A percentile compares a stretch with the other conserved stretches of the same genome.
Conservation (phyloP, 2,888 invertebrate genomes). For the Sarcophaga carnaria region DNA sequence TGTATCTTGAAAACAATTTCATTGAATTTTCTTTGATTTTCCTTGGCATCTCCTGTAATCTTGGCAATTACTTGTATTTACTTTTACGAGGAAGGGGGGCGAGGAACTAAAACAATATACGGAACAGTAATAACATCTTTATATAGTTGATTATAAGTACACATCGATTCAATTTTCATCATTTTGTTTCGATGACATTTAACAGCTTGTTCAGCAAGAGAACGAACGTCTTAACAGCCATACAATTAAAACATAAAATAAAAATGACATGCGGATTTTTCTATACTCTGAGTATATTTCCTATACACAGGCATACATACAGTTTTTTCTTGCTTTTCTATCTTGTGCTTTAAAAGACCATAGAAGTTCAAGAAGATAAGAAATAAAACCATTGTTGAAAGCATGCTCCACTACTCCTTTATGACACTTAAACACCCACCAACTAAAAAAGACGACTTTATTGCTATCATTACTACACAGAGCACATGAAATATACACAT, state of each 20-base stretch:
- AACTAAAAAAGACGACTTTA: conserved; percentile 42
- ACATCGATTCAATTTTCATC: conserved; percentile 60
- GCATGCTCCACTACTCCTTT: conserved; percentile 60
- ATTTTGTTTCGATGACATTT: conserved; percentile 54
- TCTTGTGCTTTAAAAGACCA: conserved; percentile 14
- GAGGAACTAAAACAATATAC: neutral
- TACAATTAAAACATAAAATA: conserved; percentile 59
- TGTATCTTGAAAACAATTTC: no score
- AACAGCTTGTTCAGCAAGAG: conserved; percentile 41
- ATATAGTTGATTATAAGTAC: conserved; percentile 46
- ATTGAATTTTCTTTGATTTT: no score
- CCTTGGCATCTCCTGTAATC: conserved; percentile 1
- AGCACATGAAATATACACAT: no score
- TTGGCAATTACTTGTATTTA: conserved; percentile 22
- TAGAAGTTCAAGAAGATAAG: conserved; percentile 53
- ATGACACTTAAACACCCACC: conserved; percentile 58
- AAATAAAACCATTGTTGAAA: conserved; percentile 60
- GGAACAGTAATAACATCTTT: conserved; percentile 8
- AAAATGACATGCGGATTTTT: conserved; percentile 26
- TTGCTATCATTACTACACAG: neutral
- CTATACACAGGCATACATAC: neutral
- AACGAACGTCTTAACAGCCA: conserved; percentile 15
- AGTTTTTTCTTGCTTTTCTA: neutral
- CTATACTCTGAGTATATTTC: neutral
- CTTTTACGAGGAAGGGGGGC: neutral